Conservation (phyloP, 2,797 vertebrate species). For the Potorous gilbertii region DNA sequence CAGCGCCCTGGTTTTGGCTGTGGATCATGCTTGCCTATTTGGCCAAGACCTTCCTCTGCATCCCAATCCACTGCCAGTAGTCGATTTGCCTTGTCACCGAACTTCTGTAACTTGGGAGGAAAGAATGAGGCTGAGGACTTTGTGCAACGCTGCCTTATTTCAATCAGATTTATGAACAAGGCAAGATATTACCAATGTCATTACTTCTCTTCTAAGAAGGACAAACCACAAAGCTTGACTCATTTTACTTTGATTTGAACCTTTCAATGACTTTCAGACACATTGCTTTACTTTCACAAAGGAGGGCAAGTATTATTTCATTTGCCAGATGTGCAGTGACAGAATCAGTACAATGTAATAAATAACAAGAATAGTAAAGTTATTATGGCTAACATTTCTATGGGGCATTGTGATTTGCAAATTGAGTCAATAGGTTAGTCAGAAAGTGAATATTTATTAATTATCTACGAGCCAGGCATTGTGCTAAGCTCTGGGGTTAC, state of each 20-base stretch:
- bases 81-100: not conserved
- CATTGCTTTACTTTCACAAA: not conserved
- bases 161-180: not conserved
- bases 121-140: not conserved
- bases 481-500: not conserved
- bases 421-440: not conserved
- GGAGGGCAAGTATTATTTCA: not conserved
- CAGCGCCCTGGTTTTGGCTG: not conserved
- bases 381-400: not conserved
- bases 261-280: not conserved
- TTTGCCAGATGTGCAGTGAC: not conserved
- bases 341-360: not conserved
- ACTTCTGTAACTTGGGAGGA: not conserved
- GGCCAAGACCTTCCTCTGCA: not conserved
- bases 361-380: not conserved
- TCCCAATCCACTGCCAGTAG: not conserved
- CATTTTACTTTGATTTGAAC: not conserved
- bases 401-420: not conserved
- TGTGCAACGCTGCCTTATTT: not conserved
- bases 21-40: not conserved
- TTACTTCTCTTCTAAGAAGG: not conserved
- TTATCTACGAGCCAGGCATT: not conserved
- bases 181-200: not conserved
- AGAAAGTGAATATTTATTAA: not conserved
- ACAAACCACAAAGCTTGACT: not conserved